phyloP scores from a whole-genome alignment of 2,888 invertebrate species.

The Caenorhabditis doughertyi region DNA sequence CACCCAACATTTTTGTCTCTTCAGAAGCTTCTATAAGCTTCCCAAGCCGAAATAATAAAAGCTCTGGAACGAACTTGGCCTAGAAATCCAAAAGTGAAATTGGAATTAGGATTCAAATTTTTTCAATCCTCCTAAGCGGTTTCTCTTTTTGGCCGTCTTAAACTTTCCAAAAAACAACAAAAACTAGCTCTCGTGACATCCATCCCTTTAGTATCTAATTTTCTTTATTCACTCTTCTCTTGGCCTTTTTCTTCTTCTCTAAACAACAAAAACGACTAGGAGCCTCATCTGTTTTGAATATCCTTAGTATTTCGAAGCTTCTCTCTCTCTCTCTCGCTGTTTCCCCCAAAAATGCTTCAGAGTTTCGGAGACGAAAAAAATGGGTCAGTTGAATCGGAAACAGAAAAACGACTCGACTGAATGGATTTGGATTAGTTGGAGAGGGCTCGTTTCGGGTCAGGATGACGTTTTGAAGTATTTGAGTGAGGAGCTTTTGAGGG shows the following conservation, averaged over 20 bases:
- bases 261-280: conserved; percentile 32
- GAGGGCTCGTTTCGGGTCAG: not conserved
- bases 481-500: not conserved
- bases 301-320: conserved; percentile 1
- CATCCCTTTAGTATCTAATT: conserved; percentile 30
- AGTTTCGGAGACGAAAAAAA: not conserved
- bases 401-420: not conserved
- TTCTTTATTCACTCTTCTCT: conserved; percentile 31
- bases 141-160: too few relatives aligned
- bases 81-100: not conserved
- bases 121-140: not conserved
- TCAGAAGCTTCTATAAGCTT: too few relatives aligned
- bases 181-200: conserved; percentile 39
- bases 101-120: not conserved
- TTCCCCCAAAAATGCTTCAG: too few relatives aligned
- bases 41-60: too few relatives aligned
- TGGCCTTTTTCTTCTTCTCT: conserved; percentile 1
- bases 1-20: too few relatives aligned
- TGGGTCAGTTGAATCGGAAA: conserved; percentile 9
- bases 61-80: too few relatives aligned
- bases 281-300: conserved; percentile 58
- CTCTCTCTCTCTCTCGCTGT: not conserved
- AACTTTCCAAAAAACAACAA: conserved; percentile 19
- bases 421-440: not conserved
- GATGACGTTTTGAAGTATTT: not conserved